Base-by-base conservation (phyloP, 2,113 vertebrate genomes). In the Theristicus caerulescens region DNA sequence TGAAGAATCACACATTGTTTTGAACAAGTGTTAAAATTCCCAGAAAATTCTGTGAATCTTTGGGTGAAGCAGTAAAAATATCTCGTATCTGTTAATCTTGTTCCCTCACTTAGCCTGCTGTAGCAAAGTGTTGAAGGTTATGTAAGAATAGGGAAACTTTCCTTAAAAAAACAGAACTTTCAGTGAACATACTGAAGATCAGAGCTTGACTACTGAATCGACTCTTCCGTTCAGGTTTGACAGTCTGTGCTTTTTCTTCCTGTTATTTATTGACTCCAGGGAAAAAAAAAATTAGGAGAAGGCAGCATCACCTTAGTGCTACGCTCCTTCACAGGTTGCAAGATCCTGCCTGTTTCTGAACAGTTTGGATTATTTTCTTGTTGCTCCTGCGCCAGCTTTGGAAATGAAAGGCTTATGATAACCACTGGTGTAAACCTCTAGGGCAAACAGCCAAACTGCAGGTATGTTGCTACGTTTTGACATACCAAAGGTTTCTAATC, bases 21-120 rank as follows among this genome's bases (percentile, higher is more conserved):
- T 88, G 73, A 96, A 97, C 83, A 96, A 96, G 91, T 84, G 74
- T 95, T 82, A 97, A 97, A 95, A 93, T 96, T 97, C 67, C 94
- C 86, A 78, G 82, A 81, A 95, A 97, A 96, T 94, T 96, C 89
- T 97, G 93, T 86, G 71, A 96, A 67, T 93, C 92, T 76, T 72
- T 78, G 58, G 65, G 91, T 93, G 78, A 97, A 96, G 93, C 66
- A 87, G 77, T 92, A 97, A 96, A 83, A 97, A 97, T 95, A 92
- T 73, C 64, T 97, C 16, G 4, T 93, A 92, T 97, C 83, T 94
- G 73, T 97, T 96, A 98, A 74, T 96, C 95, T 71, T 96, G 76
- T 96, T 96, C 93, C 93, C 79, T 96, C 89, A 94, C 87, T 94
- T 97, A 95, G 38, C 82, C 76, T 90, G 44, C 71, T 94, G 65